Base-by-base conservation (phyloP, 2,113 vertebrate species). In the Trogon melanurus region DNA sequence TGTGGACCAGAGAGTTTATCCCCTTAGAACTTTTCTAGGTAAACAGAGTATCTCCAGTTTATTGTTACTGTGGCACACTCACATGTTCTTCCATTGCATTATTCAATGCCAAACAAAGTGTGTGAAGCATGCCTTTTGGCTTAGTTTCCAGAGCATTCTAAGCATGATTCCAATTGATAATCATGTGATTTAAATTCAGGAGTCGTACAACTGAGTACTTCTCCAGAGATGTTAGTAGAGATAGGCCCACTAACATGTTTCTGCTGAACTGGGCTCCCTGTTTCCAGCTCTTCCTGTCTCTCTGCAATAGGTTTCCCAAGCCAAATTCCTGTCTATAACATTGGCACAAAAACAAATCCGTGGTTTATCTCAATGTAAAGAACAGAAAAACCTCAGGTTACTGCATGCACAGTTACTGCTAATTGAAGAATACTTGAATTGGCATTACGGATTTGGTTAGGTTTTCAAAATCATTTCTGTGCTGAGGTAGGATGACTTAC, bases 401-500 rank as follows among this genome's bases (percentile, higher is more conserved):
- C 44, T 66, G 64, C 64, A n/a, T 13, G 44, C 23, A 4, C 13
- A 1, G 16, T 32, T 45, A 10, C n/a, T 61, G 47, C 9, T 34
- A 25, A 44, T 32, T 38, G 22, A 26, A 32, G 36, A 61, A 50
- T 3, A 0, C 1, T 41, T 41, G 41, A 41, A 41, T 13, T 9
- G 51, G 36, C 67, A 61, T 18, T 67, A 50, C 67, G 69, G 62
- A 41, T 61, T 54, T 50, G 15, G 54, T 58, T 44, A 72, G 14
- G 83, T 41, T 88, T 75, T 69, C 38, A 79, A 29, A 76, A 89
- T 7, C 47, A 38, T 36, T 60, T 53, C 44, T 62, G 22, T 64
- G 44, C 60, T 86, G 76, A 36, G 32, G 22, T 21, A 38, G 92
- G 72, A 85, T 83, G 78, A 96, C 97, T 98, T 96, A 98, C 97